Evolutionary conservation across 23 tunicate species (phyloP).

Genomic region (Clavelina lepadiformis): DNA sequence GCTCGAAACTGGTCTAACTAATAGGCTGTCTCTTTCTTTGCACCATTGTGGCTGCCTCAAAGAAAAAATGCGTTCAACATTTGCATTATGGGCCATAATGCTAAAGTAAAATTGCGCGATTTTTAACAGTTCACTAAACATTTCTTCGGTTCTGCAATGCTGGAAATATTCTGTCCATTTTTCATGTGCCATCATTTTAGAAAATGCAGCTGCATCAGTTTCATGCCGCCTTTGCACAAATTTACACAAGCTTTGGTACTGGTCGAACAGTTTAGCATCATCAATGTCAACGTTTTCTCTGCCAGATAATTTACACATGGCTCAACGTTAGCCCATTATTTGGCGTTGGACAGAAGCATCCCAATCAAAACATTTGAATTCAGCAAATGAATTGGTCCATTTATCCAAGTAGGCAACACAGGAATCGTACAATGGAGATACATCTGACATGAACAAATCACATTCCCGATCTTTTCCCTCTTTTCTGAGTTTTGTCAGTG

Average conservation of each 20-base stretch:
- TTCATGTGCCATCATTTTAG: slow-evolving; percentile 26
- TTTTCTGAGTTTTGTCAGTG: slow-evolving; percentile 19
- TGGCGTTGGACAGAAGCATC: slow-evolving; percentile 20
- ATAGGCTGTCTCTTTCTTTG: slow-evolving; percentile 24
- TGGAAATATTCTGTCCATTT: slow-evolving; percentile 23
- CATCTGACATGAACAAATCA: slow-evolving; percentile 26
- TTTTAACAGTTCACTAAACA: slow-evolving; percentile 34
- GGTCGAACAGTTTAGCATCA: slow-evolving; percentile 33
- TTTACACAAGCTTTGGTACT: slow-evolving; percentile 25
- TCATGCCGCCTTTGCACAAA: slow-evolving; percentile 28
- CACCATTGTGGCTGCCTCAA: slow-evolving; percentile 45
- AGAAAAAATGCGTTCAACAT: slow-evolving; percentile 34
- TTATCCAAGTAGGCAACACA: slow-evolving; percentile 29
- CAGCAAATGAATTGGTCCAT: slow-evolving; percentile 34
- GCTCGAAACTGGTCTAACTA: slow-evolving; percentile 32
- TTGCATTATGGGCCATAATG: slow-evolving; percentile 42
- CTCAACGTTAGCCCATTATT: slow-evolving; percentile 21
- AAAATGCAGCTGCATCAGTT: slow-evolving; percentile 21
- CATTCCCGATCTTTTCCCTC: slow-evolving; percentile 17
- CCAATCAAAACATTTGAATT: slow-evolving; percentile 38
- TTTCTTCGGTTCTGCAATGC: slow-evolving; percentile 22
- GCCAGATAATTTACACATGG: slow-evolving; percentile 27
- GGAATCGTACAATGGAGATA: slow-evolving; percentile 24
- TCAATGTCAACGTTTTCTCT: slow-evolving; percentile 35
- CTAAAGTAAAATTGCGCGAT: slow-evolving; percentile 23